Conservation (phyloP, 2,888 invertebrate species). For the Cryptocephalus primarius region DNA sequence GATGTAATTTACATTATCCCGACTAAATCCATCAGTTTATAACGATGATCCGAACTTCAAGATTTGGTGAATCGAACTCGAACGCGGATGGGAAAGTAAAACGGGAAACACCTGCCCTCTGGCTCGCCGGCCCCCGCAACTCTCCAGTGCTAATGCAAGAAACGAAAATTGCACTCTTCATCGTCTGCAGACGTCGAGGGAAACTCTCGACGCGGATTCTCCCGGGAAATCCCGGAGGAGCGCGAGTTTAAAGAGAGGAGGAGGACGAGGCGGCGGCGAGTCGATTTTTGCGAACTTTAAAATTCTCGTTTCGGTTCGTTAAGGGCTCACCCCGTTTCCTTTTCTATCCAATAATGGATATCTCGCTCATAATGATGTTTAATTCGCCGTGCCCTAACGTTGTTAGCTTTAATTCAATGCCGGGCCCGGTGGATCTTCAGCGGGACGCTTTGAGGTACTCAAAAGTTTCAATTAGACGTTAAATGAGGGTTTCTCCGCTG, state of each 20-base stretch:
- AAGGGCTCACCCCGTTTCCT: conserved; percentile 6
- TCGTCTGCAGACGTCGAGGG: conserved; percentile 6
- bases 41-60: no score
- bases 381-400: conserved; percentile 17
- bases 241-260: conserved; percentile 8
- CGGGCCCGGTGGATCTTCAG: conserved; percentile 6
- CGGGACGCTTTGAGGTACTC: conserved; percentile 3
- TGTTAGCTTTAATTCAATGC: conserved; percentile 17
- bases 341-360: conserved; percentile 12
- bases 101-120: no score
- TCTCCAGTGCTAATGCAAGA: not conserved
- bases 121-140: no score
- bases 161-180: conserved; percentile 16
- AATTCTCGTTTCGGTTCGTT: conserved; percentile 10
- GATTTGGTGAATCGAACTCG: no score
- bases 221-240: no score
- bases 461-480: no score
- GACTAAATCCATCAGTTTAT: no score
- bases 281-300: conserved; percentile 11
- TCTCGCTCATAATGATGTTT: conserved; percentile 17
- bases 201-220: no score
- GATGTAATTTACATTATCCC: no score
- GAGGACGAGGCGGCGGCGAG: conserved; percentile 3
- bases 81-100: no score
- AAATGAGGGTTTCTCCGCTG: not conserved